Conservation (phyloP, 2,888 invertebrate species). For the Ptychoptera albimana region DNA sequence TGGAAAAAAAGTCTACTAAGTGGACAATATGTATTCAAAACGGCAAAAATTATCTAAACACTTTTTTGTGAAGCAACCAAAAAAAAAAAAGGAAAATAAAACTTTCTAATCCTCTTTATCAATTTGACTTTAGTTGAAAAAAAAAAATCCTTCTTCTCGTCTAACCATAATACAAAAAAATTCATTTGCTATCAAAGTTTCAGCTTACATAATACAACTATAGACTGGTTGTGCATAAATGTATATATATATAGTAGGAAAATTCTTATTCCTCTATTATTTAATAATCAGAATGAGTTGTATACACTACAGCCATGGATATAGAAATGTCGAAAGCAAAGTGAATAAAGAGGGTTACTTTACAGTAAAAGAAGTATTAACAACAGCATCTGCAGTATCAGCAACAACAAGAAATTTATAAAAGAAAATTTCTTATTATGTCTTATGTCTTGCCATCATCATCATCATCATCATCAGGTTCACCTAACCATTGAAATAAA, state of each 20-base stretch:
- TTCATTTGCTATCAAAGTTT: no score
- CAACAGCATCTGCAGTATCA: no score
- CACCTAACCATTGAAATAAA: background rate
- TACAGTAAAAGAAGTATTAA: no score
- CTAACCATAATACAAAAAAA: background rate
- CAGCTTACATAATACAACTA: no score
- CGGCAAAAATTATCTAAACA: background rate
- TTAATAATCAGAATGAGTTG: no score
- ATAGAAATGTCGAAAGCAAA: no score
- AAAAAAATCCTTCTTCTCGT: conserved; percentile 2
- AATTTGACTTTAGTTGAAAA: conserved; percentile 5
- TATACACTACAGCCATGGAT: no score
- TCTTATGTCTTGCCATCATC: background rate
- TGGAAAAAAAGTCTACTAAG: conserved; percentile 3
- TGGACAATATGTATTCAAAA: background rate
- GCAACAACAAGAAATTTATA: no score
- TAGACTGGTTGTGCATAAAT: background rate
- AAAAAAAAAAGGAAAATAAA: background rate
- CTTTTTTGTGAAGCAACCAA: background rate
- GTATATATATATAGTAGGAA: background rate
- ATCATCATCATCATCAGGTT: background rate
- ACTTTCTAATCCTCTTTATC: conserved; percentile 8
- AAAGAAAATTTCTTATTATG: background rate
- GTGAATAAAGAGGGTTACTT: no score
- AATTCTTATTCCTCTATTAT: background rate